A percentile compares a stretch with the other conserved stretches of the same genome.
Conservation (phyloP, 2,888 invertebrate species). For the Eristalinus aeneus region DNA sequence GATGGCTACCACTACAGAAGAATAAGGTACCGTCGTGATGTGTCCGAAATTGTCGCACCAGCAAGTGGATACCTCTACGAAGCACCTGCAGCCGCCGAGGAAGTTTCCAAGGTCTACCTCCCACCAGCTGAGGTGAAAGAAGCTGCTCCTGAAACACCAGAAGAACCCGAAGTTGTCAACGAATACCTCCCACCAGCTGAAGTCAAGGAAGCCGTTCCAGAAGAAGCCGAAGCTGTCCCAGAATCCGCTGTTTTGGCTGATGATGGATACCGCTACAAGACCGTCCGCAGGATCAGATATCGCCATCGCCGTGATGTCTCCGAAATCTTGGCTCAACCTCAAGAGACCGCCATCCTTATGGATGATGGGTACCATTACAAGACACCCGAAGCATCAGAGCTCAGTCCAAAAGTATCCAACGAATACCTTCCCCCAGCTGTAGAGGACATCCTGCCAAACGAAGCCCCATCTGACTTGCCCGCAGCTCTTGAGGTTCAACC, state of each 20-base stretch:
- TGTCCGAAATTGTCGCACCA: slow-evolving; percentile 38
- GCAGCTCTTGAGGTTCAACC: not conserved
- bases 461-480: slow-evolving; percentile 6
- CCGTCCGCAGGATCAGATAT: slow-evolving; percentile 40
- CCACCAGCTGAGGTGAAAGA: slow-evolving; percentile 34
- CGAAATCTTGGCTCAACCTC: slow-evolving; percentile 3
- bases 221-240: slow-evolving; percentile 57
- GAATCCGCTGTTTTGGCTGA: slow-evolving; percentile 69
- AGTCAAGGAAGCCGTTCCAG: slow-evolving; percentile 38
- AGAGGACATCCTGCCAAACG: not conserved
- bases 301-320: slow-evolving; percentile 53
- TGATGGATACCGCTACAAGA: slow-evolving; percentile 66
- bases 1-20: slow-evolving; percentile 50
- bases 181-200: slow-evolving; percentile 62
- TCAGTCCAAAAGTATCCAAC: slow-evolving; percentile 56
- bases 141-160: not conserved
- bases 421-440: slow-evolving; percentile 69
- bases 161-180: slow-evolving; percentile 31
- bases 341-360: slow-evolving; percentile 25
- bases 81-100: slow-evolving; percentile 24
- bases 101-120: slow-evolving; percentile 12
- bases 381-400: slow-evolving; percentile 23
- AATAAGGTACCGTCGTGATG: slow-evolving; percentile 53
- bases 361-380: slow-evolving; percentile 53
- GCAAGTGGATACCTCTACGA: slow-evolving; percentile 26